phyloP scores from a whole-genome alignment of 2,797 vertebrate genomes.

The Phataginus tricuspis region DNA sequence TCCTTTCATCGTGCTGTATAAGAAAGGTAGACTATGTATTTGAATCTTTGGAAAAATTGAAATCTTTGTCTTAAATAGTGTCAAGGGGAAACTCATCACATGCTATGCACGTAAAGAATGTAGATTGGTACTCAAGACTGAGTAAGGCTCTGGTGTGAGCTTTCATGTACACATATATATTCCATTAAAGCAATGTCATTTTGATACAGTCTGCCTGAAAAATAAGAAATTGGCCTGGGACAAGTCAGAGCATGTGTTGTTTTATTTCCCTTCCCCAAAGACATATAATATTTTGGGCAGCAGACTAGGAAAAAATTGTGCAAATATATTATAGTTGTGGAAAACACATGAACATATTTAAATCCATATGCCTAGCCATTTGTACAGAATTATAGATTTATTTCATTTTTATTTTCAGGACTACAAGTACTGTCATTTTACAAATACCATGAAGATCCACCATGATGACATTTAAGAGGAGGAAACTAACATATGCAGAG shows the following conservation, averaged over 20 bases:
- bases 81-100: conserved; percentile 11
- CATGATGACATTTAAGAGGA: background rate
- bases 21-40: background rate
- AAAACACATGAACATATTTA: conserved; percentile 65
- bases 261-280: conserved; percentile 54
- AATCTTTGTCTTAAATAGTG: background rate
- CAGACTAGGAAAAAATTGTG: conserved; percentile 42
- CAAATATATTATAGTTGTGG: conserved; percentile 46
- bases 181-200: conserved; percentile 19
- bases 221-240: background rate
- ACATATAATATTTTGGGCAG: conserved; percentile 51
- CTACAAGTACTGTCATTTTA: conserved; percentile 5
- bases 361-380: conserved; percentile 18
- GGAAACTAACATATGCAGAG: background rate
- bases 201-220: conserved; percentile 2
- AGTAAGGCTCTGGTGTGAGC: background rate
- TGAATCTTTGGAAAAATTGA: background rate
- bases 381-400: conserved; percentile 39
- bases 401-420: conserved; percentile 18
- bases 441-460: background rate
- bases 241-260: conserved; percentile 22
- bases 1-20: background rate
- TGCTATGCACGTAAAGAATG: background rate
- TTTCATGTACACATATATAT: background rate
- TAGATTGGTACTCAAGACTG: background rate